A percentile compares a stretch with the other conserved stretches of the same genome.
These are phyloP conservation scores for Scyliorhinus canicula DNA, from an alignment of 2,797 vertebrate genomes.

Conservation along the genomic window DNA sequence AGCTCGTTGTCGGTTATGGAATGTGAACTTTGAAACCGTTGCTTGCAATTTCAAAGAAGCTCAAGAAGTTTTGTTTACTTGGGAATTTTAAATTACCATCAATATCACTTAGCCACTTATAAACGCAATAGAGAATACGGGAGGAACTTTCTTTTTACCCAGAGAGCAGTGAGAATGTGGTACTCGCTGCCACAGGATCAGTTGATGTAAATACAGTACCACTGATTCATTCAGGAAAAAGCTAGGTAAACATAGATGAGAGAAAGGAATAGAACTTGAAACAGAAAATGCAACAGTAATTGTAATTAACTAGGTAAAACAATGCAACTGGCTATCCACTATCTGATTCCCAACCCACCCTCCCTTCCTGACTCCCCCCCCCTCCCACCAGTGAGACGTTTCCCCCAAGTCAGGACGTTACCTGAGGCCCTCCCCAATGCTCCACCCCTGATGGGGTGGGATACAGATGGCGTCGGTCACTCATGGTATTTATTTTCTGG, in stretches of 20 bases:
- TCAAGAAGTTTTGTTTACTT: background rate
- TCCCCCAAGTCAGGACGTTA: no score
- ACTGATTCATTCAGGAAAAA: background rate
- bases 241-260: background rate
- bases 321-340: no score
- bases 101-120: background rate
- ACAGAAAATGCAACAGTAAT: no score
- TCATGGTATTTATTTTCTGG: no score
- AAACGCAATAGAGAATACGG: background rate
- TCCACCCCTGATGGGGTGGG: no score
- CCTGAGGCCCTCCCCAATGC: no score
- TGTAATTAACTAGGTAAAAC: no score
- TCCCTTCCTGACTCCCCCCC: no score
- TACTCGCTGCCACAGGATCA: background rate
- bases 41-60: background rate
- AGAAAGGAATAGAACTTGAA: background rate
- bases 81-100: background rate
- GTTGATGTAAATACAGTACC: background rate
- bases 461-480: no score
- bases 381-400: no score
- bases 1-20: background rate
- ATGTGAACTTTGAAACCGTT: slow-evolving; percentile 12
- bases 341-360: no score
- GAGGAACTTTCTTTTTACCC: background rate
- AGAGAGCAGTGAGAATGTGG: background rate